Evolutionary conservation across 2,797 vertebrate species (phyloP).

Genomic region (Falco cherrug): DNA sequence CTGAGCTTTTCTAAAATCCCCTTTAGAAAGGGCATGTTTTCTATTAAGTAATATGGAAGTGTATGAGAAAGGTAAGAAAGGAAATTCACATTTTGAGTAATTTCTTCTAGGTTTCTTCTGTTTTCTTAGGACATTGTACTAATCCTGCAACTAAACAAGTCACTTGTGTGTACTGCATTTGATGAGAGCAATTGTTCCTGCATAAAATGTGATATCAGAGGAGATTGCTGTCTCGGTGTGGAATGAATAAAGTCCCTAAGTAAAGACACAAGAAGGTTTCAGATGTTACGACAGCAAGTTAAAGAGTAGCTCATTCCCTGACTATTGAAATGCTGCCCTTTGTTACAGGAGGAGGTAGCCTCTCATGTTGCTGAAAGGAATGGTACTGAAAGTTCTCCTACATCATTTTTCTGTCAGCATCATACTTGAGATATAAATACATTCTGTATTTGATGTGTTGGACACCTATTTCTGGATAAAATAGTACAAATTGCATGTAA

Average conservation of each 20-base stretch:
- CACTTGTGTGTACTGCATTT: background rate
- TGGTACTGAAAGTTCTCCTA: background rate
- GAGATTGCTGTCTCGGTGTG: background rate
- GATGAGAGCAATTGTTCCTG: background rate
- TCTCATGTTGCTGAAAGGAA: background rate
- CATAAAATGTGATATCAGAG: background rate
- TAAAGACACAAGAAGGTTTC: background rate
- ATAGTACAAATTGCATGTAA: background rate
- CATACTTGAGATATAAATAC: background rate
- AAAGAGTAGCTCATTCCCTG: background rate
- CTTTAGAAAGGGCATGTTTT: background rate
- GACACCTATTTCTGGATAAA: background rate
- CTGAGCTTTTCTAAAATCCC: background rate
- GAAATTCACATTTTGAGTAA: background rate
- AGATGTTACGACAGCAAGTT: background rate
- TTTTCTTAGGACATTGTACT: background rate
- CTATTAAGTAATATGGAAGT: background rate
- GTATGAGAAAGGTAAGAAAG: background rate
- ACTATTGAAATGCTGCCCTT: background rate
- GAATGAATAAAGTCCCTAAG: background rate
- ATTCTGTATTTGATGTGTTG: background rate
- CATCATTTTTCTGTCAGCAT: background rate
- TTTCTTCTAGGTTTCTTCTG: background rate
- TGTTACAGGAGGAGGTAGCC: background rate
- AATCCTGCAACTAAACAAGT: background rate